Evolutionary conservation across 2,888 invertebrate genomes (phyloP).

Genomic region (Xanthostigma xanthostigma): DNA sequence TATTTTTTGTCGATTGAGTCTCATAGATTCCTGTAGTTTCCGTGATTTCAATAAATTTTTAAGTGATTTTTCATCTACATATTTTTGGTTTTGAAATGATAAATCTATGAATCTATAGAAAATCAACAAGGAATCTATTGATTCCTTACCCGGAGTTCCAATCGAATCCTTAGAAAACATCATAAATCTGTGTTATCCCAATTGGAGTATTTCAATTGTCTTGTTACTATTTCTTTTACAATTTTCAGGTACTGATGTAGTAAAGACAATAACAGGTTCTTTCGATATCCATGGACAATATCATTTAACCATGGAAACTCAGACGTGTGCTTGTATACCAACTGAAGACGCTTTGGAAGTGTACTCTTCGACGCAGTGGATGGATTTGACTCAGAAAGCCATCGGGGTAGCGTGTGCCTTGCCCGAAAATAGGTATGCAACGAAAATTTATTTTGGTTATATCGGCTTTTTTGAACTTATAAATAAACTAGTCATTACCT

Average conservation of each 20-base stretch:
- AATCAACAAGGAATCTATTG: too few relatives aligned
- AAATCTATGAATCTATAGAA: too few relatives aligned
- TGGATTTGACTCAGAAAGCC: constrained; percentile 39
- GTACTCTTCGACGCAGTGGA: constrained; percentile 46
- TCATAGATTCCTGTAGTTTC: too few relatives aligned
- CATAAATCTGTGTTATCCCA: too few relatives aligned
- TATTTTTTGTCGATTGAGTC: too few relatives aligned
- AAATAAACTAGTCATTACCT: too few relatives aligned
- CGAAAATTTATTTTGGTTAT: constrained; percentile 1
- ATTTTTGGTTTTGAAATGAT: too few relatives aligned
- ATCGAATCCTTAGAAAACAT: too few relatives aligned
- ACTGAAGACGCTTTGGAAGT: constrained; percentile 52
- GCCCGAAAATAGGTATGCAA: constrained; percentile 40
- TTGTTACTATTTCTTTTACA: not conserved
- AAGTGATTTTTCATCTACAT: too few relatives aligned
- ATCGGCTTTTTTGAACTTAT: constrained; percentile 20
- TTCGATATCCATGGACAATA: constrained; percentile 49
- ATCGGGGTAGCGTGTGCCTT: constrained; percentile 37
- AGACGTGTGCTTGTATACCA: constrained; percentile 45
- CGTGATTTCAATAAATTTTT: too few relatives aligned
- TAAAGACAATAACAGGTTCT: constrained; percentile 38
- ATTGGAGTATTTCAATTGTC: too few relatives aligned
- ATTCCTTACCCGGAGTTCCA: too few relatives aligned
- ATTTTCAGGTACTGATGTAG: constrained; percentile 24
- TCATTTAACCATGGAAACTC: constrained; percentile 66